Evolutionary conservation across 2,113 vertebrate genomes (phyloP), one percentile per base, ranked within the genome.

Genomic region (Ifrita kowaldi): DNA sequence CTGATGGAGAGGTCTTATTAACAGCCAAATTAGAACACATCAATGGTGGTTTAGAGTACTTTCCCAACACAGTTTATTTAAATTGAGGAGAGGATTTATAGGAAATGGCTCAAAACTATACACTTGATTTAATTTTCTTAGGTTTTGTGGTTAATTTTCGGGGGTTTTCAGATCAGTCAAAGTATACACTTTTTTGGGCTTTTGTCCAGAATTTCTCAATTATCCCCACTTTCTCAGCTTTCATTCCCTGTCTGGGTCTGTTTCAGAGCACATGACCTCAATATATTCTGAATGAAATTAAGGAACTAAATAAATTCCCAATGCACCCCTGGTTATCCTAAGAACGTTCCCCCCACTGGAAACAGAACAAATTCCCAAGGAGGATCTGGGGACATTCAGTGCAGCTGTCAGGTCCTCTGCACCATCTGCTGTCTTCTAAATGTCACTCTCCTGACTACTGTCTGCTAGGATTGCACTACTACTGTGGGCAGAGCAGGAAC

Each of bases 181-280:
- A 2, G 3, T 42, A 10, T 2, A 37, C 1, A 4, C 3, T 49
- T 60, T 55, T 50, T 33, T 3, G 0, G 1, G 7, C 3, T 71
- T 68, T 50, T 37, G 32, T 63, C 46, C 37, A 16, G 59, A 67
- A 57, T 74, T 52, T 73, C 8, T n/a, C 18, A 23, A 4, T 67
- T 67, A n/a, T 59, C 18, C 4, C 6, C 37, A n/a, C 6, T 59
- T 74, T n/a, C 42, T 57, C 17, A 59, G 16, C 12, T 75, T 92
- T 76, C 33, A 27, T 71, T 71, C 7, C 10, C 24, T 42, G 17
- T 12, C 14, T 55, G 22, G 17, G 11, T 35, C 17, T 50, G 10
- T 83, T 75, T 91, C 63, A 73, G 42, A 64, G 4, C 13, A 65
- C 7, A 37, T 11, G 7, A 63, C 11, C 44, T 68, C 62, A 12